Evolutionary conservation across 1,140 invertebrate species (phyloP).

Genomic region (Drosophila simulans): DNA sequence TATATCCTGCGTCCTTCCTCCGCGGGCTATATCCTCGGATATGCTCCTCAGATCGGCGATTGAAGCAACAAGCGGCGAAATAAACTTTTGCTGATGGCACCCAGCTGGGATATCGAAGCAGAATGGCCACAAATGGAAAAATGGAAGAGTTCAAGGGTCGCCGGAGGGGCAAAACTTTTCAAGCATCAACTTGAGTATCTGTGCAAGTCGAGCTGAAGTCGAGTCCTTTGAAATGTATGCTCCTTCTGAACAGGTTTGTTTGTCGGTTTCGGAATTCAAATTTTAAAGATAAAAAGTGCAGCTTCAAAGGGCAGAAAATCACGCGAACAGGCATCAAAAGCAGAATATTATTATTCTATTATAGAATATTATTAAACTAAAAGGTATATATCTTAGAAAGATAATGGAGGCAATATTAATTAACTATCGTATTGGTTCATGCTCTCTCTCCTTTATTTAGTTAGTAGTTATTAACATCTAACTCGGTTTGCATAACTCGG

Average conservation of each 20-base stretch:
- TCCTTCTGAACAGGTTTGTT: not conserved
- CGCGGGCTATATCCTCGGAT: conserved; percentile 13
- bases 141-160: conserved; percentile 16
- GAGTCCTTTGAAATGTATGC: conserved; percentile 5
- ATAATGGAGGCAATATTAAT: not conserved
- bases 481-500: conserved; percentile 11
- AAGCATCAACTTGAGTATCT: conserved; percentile 20
- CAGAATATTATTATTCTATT: conserved; percentile 24
- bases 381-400: not conserved
- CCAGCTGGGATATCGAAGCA: conserved; percentile 23
- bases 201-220: not conserved
- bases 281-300: not conserved
- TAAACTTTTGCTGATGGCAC: conserved; percentile 32
- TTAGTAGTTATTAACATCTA: not conserved
- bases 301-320: not conserved
- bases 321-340: not conserved
- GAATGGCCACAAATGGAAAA: conserved; percentile 1
- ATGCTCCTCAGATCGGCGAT: conserved; percentile 1
- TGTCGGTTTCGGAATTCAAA: conserved; percentile 1
- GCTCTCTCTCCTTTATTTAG: too few species aligned
- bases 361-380: too few species aligned
- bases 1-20: conserved; percentile 4
- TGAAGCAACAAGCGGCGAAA: conserved; percentile 34
- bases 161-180: conserved; percentile 16
- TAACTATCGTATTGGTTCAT: too few species aligned